Evolutionary conservation across 2,113 vertebrate species (phyloP).

Genomic region (Cichladusa arquata): DNA sequence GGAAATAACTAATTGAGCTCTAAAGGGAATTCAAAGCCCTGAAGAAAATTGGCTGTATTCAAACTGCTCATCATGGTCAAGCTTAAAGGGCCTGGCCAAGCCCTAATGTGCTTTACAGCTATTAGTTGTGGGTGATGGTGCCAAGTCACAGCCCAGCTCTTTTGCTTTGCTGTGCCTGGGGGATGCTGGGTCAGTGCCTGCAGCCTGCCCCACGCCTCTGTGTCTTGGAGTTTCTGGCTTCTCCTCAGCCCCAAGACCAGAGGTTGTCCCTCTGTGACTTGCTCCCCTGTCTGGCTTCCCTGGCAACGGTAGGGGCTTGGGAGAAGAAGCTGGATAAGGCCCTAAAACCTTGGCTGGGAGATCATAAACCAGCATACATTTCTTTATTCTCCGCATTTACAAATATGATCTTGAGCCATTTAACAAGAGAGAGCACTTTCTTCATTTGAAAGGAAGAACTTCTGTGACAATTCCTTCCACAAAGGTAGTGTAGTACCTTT

Average conservation of each 20-base stretch:
- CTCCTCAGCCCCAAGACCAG: neutral
- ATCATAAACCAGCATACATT: rapidly evolving
- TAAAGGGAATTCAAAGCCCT: neutral
- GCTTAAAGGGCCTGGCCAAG: neutral
- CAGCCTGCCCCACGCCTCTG: rapidly evolving
- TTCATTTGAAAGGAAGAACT: neutral
- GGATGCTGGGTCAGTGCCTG: neutral
- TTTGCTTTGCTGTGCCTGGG: neutral
- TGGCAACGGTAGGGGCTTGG: rapidly evolving
- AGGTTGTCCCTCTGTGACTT: neutral
- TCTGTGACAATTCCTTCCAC: neutral
- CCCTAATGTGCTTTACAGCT: neutral
- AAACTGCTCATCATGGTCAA: neutral
- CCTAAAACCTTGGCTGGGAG: neutral
- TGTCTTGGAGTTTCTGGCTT: rapidly evolving
- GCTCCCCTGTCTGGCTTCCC: rapidly evolving
- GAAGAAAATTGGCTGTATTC: neutral
- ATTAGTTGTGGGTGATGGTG: neutral
- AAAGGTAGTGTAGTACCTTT: neutral
- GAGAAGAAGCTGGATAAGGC: neutral
- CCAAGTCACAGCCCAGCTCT: neutral
- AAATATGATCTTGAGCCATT: neutral
- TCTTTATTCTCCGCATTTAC: neutral
- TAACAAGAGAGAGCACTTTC: neutral
- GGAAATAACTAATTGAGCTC: neutral